These are phyloP conservation scores for Orchestia grillus DNA, from an alignment of 1,140 invertebrate genomes.

Conservation along the genomic window DNA sequence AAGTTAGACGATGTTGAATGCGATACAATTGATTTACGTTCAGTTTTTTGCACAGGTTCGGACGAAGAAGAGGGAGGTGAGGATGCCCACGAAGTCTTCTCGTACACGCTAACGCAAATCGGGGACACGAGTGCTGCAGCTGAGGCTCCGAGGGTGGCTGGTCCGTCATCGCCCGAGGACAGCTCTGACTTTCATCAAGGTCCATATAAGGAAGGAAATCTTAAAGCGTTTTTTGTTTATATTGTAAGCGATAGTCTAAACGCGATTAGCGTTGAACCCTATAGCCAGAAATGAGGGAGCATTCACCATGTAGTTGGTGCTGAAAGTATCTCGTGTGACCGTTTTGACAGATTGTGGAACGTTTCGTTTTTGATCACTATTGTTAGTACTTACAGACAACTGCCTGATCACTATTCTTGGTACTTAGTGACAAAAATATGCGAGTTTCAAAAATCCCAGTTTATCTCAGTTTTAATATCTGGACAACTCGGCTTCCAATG, in stretches of 20 bases:
- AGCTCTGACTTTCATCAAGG: background rate
- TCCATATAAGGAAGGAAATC: background rate
- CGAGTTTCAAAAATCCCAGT: too few relatives aligned
- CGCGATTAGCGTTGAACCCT: background rate
- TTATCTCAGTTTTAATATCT: too few relatives aligned
- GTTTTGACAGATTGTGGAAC: too few relatives aligned
- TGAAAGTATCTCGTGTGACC: background rate
- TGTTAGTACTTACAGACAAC: too few relatives aligned
- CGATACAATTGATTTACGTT: background rate
- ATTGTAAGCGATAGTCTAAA: background rate
- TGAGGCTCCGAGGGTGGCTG: background rate
- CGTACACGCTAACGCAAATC: background rate
- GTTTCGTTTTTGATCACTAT: too few relatives aligned
- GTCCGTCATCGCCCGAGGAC: background rate
- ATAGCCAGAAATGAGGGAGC: background rate
- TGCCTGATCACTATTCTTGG: too few relatives aligned
- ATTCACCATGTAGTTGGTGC: background rate
- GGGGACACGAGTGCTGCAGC: background rate
- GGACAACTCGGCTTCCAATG: too few relatives aligned
- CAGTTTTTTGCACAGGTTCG: background rate
- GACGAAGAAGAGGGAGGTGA: constrained; percentile 24
- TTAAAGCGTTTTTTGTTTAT: background rate
- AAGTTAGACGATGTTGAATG: background rate
- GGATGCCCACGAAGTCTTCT: constrained; percentile 35
- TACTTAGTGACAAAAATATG: too few relatives aligned